A percentile compares a stretch with the other conserved stretches of the same genome.
Evolutionary conservation across 2,113 vertebrate species (phyloP).

Genomic region (Oxyruncus cristatus): DNA sequence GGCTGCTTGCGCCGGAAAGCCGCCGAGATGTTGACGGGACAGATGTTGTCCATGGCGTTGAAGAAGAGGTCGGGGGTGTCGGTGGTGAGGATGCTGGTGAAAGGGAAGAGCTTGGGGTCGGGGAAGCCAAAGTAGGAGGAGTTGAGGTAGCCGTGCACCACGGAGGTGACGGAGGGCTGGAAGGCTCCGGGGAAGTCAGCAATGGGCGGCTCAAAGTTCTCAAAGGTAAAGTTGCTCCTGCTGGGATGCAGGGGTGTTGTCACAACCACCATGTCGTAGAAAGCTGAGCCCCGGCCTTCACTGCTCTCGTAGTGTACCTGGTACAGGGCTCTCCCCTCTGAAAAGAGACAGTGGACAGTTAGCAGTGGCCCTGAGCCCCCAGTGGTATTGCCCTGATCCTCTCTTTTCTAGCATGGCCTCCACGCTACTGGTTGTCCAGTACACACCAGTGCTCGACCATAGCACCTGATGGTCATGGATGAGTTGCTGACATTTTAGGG

Average conservation of each 20-base stretch:
- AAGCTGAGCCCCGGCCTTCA: slow-evolving; percentile 67
- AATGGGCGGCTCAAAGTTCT: slow-evolving; percentile 80
- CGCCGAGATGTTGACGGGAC: slow-evolving; percentile 88
- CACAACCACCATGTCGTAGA: slow-evolving; percentile 92
- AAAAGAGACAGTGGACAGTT: not conserved
- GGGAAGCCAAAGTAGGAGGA: slow-evolving; percentile 93
- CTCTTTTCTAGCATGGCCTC: not conserved
- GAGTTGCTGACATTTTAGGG: not conserved
- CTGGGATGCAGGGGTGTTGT: slow-evolving; percentile 84
- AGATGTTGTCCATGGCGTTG: slow-evolving; percentile 86
- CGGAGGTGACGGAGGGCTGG: slow-evolving; percentile 85
- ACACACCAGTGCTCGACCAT: not conserved
- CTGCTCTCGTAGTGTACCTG: slow-evolving; percentile 80
- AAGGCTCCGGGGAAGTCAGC: slow-evolving; percentile 77
- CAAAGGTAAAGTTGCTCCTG: slow-evolving; percentile 81
- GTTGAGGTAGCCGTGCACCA: slow-evolving; percentile 97
- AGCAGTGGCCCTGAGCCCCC: not conserved
- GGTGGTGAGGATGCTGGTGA: slow-evolving; percentile 87
- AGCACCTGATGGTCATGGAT: not conserved
- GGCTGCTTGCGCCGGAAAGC: slow-evolving; percentile 92
- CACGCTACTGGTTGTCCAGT: not conserved
- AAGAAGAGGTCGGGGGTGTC: slow-evolving; percentile 86
- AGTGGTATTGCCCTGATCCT: not conserved
- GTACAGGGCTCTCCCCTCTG: slow-evolving; percentile 85
- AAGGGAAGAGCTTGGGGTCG: slow-evolving; percentile 94